Evolutionary conservation across 2,888 invertebrate genomes (phyloP).

Genomic region (Bellardia bayeri): DNA sequence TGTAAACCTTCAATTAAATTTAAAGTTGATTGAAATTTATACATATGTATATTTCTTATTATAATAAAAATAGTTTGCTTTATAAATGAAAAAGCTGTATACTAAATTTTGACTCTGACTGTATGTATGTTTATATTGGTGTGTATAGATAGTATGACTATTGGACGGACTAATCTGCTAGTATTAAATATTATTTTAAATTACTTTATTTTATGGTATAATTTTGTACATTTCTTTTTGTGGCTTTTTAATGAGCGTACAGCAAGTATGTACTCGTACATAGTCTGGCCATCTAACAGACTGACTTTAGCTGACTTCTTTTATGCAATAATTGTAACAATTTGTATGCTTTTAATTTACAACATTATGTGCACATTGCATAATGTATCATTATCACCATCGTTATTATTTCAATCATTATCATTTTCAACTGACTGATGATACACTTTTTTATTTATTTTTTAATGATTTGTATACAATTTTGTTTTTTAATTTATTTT

Average conservation of each 20-base stretch:
- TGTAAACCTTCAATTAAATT: too few relatives aligned
- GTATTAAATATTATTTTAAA: constrained; percentile 3
- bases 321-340: constrained; percentile 67
- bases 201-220: constrained; percentile 49
- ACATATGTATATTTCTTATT: background rate
- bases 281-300: background rate
- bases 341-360: constrained; percentile 64
- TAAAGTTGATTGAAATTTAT: background rate
- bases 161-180: background rate
- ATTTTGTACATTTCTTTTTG: constrained; percentile 37
- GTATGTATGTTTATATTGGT: too few relatives aligned
- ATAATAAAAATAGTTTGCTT: too few relatives aligned
- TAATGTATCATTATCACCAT: constrained; percentile 46
- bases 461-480: constrained; percentile 8
- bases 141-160: background rate
- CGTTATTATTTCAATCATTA: constrained; percentile 13
- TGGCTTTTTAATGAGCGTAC: constrained; percentile 49
- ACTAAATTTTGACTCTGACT: too few relatives aligned
- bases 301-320: constrained; percentile 32
- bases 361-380: constrained; percentile 65
- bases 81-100: too few relatives aligned
- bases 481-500: constrained; percentile 14
- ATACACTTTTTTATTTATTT: constrained; percentile 25
- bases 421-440: constrained; percentile 11
- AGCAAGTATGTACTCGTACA: background rate